Base-by-base conservation (phyloP, 37 sponge, comb jelly and placozoan species). In the Corticium candelabrum region DNA sequence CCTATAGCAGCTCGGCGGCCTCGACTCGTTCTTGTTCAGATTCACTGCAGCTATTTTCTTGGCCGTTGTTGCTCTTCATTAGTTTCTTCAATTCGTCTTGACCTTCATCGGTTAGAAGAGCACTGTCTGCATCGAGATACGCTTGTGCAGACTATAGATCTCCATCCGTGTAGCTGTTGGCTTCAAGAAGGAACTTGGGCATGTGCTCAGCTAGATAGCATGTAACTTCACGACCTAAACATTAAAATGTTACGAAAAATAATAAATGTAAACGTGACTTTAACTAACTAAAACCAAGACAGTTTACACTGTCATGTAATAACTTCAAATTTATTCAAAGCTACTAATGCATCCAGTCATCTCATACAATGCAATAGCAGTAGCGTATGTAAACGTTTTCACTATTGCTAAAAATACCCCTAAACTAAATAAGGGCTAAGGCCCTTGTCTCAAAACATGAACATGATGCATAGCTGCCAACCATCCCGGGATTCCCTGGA, bases 191-290 rank as follows among this genome's bases (percentile, higher is more conserved):
- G 37, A 87, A 40, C 1, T 77, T 70, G 2, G 80, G 86, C 2
- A 94, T 71, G 41, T 90, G 79, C 37, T 62, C 35, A 0, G 86
- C 79, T 56, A 88, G 85, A 83, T 90, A 94, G 34, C 78, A 68
- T 39, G 95, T 88, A 31, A 94, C 95, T 56, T 94, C 95, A 57
- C 74, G 83, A 29, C 90, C 90, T 86, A 78, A 37, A 36, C 35
- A 40, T 37, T n/a, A n/a, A n/a, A n/a, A n/a, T n/a, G n/a, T n/a
- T n/a, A n/a, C 0, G 69, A 27, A 78, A 11, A 32, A 5, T 68
- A 31, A 4, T 29, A 32, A 3, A 79, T 30, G 3, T 2, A 69
- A 3, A 43, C 56, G 11, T 43, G 56, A 43, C 56, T 21, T 43
- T 5, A 21, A 43, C 5, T 11, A n/a, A n/a, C n/a, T n/a, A n/a